Base-by-base conservation (phyloP, 92 coral and sea anemone species). In the Porites cylindrica region DNA sequence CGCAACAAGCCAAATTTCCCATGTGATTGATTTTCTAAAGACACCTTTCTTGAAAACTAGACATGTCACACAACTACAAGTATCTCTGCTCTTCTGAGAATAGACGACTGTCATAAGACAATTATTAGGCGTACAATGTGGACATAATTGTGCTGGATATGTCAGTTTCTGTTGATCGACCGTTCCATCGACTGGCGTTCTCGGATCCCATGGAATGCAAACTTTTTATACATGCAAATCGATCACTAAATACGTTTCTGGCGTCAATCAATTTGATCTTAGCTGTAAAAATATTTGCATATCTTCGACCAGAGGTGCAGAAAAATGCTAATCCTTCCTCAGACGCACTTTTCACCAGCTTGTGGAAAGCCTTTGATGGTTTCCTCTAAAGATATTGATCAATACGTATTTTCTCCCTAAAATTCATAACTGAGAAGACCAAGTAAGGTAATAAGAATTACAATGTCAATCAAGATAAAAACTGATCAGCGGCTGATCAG, bases 1-100 rank as follows among this genome's bases (percentile, higher is more conserved):
- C 95, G 84, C 98, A 94, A 68, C 98, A 94, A 8, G 96, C 98
- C 94, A 94, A 88, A 70, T 59, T 82, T 79, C 80, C 77, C 53
- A 20, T 52, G 61, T 38, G 52, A 74, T 69, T 59, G 83, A 69
- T 64, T 56, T 88, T 75, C 79, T 70, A 82, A 54, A 68, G 65
- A 70, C 76, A 59, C 81, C 81, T 77, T 69, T 32, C 29, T 63
- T 62, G 32, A 56, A 20, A 72, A 38, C 51, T 63, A 52, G 16
- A 7, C 63, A 62, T 83, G 63, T 73, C 87, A 83, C 79, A 73
- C 85, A 73, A 73, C 59, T 21, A 32, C 71, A 59, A 62, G 86
- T 26, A 62, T 43, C 58, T 70, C 71, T 17, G 17, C 58, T 58
- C 77, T 58, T 54, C 63, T 19, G 80, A 73, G 80, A 75, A 75